Conservation (phyloP, 2,113 vertebrate species). For the Amblyornis subalaris region DNA sequence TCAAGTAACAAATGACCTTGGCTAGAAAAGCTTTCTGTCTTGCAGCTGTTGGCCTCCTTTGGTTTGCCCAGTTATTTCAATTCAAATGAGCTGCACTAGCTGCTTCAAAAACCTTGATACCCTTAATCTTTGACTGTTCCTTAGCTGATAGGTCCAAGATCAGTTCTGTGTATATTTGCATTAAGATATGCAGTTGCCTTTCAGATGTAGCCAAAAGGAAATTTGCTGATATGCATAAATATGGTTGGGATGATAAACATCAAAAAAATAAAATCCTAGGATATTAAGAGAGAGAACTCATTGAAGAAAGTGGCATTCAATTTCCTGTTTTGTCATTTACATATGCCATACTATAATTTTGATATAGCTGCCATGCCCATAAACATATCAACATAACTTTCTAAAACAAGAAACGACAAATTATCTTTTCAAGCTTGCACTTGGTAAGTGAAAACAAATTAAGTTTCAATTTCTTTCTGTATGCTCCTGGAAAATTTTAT, state of each 20-base stretch:
- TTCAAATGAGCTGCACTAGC: background rate
- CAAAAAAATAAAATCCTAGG: constrained; percentile 55
- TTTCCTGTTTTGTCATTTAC: constrained; percentile 69
- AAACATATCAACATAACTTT: constrained; percentile 60
- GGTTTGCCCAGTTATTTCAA: background rate
- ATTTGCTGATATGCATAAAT: constrained; percentile 68
- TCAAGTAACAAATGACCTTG: background rate
- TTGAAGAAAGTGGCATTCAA: constrained; percentile 63
- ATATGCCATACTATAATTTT: constrained; percentile 54
- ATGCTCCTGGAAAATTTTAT: constrained; percentile 49
- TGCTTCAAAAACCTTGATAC: background rate
- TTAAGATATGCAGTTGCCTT: constrained; percentile 56
- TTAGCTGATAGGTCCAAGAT: constrained; percentile 20
- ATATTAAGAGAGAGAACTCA: constrained; percentile 44
- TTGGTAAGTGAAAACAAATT: constrained; percentile 71
- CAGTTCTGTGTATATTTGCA: constrained; percentile 34
- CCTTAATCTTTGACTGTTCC: background rate
- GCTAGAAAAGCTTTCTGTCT: background rate
- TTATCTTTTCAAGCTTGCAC: constrained; percentile 62
- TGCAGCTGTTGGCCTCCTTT: background rate
- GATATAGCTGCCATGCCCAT: constrained; percentile 44
- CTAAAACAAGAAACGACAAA: constrained; percentile 69
- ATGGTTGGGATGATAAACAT: constrained; percentile 62
- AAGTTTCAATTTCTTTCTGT: constrained; percentile 64
- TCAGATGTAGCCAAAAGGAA: constrained; percentile 65